Percentiles rank a stretch among this genome's conserved stretches.
These are phyloP conservation scores for Thamnaconus septentrionalis DNA, from an alignment of 2,113 vertebrate species.

Conservation along the genomic window DNA sequence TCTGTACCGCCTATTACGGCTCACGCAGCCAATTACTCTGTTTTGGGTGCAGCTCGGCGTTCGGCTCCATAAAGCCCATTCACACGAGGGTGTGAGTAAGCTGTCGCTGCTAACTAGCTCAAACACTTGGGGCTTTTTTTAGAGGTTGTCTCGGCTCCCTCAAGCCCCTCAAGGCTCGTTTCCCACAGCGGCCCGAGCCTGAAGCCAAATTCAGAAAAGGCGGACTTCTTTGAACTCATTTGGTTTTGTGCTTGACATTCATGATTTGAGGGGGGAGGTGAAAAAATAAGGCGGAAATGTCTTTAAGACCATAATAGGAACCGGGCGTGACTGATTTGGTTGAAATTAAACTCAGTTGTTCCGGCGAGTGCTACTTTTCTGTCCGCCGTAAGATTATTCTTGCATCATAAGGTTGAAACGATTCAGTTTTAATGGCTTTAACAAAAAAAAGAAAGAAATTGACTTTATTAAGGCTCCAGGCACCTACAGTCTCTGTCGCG, in stretches of 20 bases:
- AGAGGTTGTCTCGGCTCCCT: constrained; percentile 20
- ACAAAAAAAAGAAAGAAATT: no score
- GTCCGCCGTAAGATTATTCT: neutral
- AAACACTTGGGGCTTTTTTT: constrained; percentile 29
- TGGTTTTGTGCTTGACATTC: constrained; percentile 20
- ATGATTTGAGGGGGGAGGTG: constrained; percentile 3
- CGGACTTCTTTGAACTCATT: constrained; percentile 26
- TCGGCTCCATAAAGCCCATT: constrained; percentile 48
- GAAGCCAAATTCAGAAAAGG: constrained; percentile 4
- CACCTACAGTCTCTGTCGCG: no score
- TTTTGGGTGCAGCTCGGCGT: constrained; percentile 24
- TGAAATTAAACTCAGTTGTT: neutral
- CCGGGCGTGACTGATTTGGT: constrained; percentile 5
- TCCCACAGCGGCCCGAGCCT: constrained; percentile 1
- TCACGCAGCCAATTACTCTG: constrained; percentile 34
- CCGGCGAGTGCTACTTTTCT: constrained; percentile 1
- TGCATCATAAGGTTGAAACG: no score
- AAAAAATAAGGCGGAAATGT: constrained; percentile 14
- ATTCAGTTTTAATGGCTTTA: no score
- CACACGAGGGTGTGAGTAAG: constrained; percentile 50
- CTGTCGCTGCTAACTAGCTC: constrained; percentile 30
- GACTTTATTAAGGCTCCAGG: no score
- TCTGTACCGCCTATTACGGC: constrained; percentile 17
- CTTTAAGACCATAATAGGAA: constrained; percentile 13
- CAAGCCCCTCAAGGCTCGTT: constrained; percentile 14